Percentiles rank a stretch among this genome's conserved stretches.
These are phyloP conservation scores for Heterodera schachtii DNA, from an alignment of 1,140 invertebrate species.

Conservation along the genomic window DNA sequence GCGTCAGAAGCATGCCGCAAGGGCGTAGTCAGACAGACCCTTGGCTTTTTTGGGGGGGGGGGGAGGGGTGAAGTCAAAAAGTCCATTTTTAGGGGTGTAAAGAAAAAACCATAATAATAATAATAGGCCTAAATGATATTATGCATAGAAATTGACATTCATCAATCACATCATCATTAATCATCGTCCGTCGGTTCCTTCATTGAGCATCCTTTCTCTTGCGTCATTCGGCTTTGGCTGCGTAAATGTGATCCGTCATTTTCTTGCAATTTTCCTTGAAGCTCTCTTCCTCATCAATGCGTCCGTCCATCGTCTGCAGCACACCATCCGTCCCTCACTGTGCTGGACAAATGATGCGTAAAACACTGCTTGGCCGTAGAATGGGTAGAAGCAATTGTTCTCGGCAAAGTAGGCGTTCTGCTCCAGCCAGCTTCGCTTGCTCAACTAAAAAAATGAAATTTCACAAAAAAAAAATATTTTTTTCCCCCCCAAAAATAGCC, in stretches of 20 bases:
- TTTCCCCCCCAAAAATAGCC: no score
- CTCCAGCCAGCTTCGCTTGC: neutral
- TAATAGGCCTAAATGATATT: no score
- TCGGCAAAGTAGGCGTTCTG: neutral
- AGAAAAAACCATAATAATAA: no score
- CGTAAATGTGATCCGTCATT: neutral
- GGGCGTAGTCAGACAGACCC: no score
- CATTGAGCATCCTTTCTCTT: neutral
- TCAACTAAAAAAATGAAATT: neutral
- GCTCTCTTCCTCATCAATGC: no score
- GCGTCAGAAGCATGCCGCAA: no score
- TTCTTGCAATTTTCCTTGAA: neutral
- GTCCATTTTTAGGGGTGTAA: no score
- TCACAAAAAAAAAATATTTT: no score
- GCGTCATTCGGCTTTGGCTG: neutral
- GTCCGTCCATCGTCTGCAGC: neutral
- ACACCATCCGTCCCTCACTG: neutral
- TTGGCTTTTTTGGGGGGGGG: no score
- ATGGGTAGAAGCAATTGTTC: neutral
- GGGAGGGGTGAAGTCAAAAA: no score
- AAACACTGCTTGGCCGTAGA: neutral
- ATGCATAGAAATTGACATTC: no score
- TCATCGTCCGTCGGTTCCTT: neutral
- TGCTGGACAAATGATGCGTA: neutral
- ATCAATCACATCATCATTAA: no score